Percentiles rank a stretch among this genome's conserved stretches.
Conservation (phyloP, 1,140 invertebrate species). For the Megathymus violae region DNA sequence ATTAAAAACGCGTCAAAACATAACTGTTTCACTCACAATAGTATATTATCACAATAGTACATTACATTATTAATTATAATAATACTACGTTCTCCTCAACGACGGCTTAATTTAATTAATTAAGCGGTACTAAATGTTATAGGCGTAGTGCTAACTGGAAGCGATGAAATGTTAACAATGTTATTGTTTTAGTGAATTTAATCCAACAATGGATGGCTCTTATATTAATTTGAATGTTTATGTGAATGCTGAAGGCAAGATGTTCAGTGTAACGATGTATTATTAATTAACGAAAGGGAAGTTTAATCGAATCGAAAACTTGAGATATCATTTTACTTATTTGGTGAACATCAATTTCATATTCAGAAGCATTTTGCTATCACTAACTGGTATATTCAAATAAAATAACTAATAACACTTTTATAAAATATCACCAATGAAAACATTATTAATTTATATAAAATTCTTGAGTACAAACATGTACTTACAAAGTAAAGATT, state of each 20-base stretch:
- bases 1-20: too few species aligned
- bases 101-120: conserved; percentile 73
- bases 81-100: conserved; percentile 55
- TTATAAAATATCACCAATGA: too few species aligned
- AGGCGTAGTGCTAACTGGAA: conserved; percentile 60
- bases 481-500: too few species aligned
- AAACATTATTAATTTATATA: too few species aligned
- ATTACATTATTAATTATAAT: conserved; percentile 67
- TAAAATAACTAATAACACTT: too few species aligned
- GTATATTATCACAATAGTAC: conserved; percentile 12
- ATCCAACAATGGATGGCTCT: conserved; percentile 60
- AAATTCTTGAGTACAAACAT: too few species aligned
- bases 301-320: conserved; percentile 41
- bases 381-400: too few species aligned
- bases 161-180: conserved; percentile 78
- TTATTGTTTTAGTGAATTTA: conserved; percentile 78
- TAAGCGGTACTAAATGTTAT: conserved; percentile 71
- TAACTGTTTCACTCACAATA: too few species aligned
- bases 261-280: conserved; percentile 56
- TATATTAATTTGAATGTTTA: conserved; percentile 75
- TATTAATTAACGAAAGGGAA: conserved; percentile 46
- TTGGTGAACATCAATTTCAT: too few species aligned
- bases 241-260: conserved; percentile 62
- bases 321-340: conserved; percentile 27
- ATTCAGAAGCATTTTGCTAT: too few species aligned